These are phyloP conservation scores for Electrophaes corylata DNA, from an alignment of 2,888 invertebrate genomes.

Conservation along the genomic window DNA sequence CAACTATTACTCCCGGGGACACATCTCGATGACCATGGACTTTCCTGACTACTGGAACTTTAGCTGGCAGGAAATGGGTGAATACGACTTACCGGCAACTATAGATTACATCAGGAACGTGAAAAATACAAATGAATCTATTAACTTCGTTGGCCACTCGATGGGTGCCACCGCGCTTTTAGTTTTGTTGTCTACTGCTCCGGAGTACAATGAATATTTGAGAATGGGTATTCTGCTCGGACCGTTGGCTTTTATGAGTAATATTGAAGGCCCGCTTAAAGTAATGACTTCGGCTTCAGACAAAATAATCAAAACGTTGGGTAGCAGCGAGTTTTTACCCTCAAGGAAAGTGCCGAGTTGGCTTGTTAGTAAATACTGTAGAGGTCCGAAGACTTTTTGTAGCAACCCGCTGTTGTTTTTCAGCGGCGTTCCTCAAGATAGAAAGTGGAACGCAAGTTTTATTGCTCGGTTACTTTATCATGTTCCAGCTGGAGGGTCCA, in stretches of 20 bases:
- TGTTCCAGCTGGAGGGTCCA: slow-evolving; percentile 66
- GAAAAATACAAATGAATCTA: slow-evolving; percentile 50
- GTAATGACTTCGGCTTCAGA: slow-evolving; percentile 48
- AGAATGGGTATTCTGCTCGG: slow-evolving; percentile 63
- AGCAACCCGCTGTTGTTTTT: slow-evolving; percentile 65
- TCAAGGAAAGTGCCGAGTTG: slow-evolving; percentile 55
- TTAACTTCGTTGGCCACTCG: slow-evolving; percentile 68
- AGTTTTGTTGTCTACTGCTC: slow-evolving; percentile 58
- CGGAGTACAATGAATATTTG: slow-evolving; percentile 59
- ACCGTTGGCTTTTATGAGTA: slow-evolving; percentile 61
- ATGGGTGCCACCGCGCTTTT: slow-evolving; percentile 69
- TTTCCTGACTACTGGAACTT: slow-evolving; percentile 62
- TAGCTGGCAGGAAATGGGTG: slow-evolving; percentile 69
- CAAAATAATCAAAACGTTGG: slow-evolving; percentile 50
- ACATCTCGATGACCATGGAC: slow-evolving; percentile 46
- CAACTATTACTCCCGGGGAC: slow-evolving; percentile 66
- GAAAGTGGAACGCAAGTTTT: slow-evolving; percentile 49
- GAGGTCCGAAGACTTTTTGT: slow-evolving; percentile 54
- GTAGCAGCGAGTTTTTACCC: slow-evolving; percentile 59
- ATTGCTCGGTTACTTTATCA: slow-evolving; percentile 56
- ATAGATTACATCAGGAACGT: slow-evolving; percentile 59
- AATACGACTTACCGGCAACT: slow-evolving; percentile 61
- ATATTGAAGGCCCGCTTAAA: slow-evolving; percentile 57
- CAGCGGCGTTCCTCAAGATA: slow-evolving; percentile 48
- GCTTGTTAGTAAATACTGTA: slow-evolving; percentile 57